phyloP scores from a whole-genome alignment of 1,140 invertebrate species.

The Calycopis cecrops region DNA sequence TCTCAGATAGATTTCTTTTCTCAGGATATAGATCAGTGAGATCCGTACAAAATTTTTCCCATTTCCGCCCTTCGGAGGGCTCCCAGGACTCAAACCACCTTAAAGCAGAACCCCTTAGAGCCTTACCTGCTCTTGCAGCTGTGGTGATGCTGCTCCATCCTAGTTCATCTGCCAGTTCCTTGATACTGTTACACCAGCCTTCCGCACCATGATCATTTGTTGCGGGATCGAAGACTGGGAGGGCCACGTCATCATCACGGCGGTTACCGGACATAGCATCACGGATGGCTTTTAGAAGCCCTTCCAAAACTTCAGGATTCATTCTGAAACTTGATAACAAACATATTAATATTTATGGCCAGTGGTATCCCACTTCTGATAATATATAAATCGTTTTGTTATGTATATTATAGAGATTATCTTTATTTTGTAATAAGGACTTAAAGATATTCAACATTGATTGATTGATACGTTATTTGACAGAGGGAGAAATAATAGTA shows the following conservation, averaged over 20 bases:
- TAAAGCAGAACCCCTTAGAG: not conserved
- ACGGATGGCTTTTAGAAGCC: no score
- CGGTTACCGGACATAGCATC: no score
- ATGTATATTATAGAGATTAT: no score
- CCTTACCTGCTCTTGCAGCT: conserved; percentile 9
- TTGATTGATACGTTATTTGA: no score
- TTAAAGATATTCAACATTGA: no score
- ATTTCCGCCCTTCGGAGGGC: not conserved
- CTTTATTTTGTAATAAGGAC: no score
- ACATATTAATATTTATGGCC: no score
- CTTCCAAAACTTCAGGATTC: no score
- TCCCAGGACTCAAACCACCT: conserved; percentile 6
- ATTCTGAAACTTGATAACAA: no score
- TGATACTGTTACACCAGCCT: not conserved
- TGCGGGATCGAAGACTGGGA: not conserved
- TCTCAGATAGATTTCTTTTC: conserved; percentile 2
- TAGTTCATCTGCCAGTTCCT: not conserved
- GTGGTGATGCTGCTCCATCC: not conserved
- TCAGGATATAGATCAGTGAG: not conserved
- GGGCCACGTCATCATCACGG: not conserved
- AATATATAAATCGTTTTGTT: no score
- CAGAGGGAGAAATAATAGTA: no score
- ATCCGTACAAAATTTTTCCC: not conserved
- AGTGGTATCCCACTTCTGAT: no score
- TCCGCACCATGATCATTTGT: not conserved